Percentiles rank a stretch among this genome's conserved stretches.
Evolutionary conservation across 1,140 invertebrate genomes (phyloP).

Genomic region (Drosophila kurseongensis): DNA sequence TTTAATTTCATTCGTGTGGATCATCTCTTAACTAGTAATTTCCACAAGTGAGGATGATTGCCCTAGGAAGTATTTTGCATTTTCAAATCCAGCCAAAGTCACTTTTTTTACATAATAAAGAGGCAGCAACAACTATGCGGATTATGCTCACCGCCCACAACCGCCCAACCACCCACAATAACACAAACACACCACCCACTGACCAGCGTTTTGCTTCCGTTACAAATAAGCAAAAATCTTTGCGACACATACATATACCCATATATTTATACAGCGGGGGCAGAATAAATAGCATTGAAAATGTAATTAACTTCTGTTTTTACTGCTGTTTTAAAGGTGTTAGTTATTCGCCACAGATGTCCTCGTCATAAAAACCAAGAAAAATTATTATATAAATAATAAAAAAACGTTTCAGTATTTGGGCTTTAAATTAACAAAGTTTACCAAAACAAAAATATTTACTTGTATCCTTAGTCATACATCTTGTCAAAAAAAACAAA

Average conservation of each 20-base stretch:
- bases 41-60: conserved; percentile 12
- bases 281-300: not conserved
- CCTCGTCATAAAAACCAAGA: too few species aligned
- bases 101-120: conserved; percentile 33
- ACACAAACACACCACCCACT: conserved; percentile 32
- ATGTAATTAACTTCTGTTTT: too few species aligned
- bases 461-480: too few species aligned
- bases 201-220: conserved; percentile 75
- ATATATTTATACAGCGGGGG: not conserved
- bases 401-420: too few species aligned
- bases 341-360: too few species aligned
- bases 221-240: conserved; percentile 72
- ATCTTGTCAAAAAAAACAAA: too few species aligned
- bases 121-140: conserved; percentile 38
- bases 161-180: conserved; percentile 8
- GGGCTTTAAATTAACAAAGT: too few species aligned
- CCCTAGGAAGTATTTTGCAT: conserved; percentile 28
- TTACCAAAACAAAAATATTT: too few species aligned
- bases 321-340: too few species aligned
- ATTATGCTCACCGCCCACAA: conserved; percentile 29
- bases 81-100: conserved; percentile 23
- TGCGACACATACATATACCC: conserved; percentile 17
- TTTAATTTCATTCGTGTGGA: not conserved
- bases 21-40: conserved; percentile 3
- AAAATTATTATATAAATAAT: too few species aligned